phyloP scores from a whole-genome alignment of 2,888 invertebrate species.

The Lycocerus yunnanus region DNA sequence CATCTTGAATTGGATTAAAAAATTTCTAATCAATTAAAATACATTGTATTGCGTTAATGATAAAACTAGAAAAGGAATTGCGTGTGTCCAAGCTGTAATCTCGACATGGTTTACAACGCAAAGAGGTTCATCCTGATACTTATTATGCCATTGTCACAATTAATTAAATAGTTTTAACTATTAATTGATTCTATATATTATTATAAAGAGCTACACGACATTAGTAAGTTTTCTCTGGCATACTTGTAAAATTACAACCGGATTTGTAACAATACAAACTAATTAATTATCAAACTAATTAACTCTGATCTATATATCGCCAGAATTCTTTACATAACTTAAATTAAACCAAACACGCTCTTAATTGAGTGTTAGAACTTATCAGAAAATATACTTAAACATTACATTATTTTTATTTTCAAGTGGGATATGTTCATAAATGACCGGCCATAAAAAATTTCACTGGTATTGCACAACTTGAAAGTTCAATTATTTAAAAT shows the following conservation, averaged over 20 bases:
- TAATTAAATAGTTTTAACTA: background rate
- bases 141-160: background rate
- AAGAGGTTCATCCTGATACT: background rate
- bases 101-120: background rate
- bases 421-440: background rate
- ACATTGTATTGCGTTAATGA: background rate
- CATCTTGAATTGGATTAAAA: background rate
- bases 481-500: background rate
- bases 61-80: background rate
- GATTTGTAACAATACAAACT: background rate
- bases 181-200: background rate
- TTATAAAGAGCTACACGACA: background rate
- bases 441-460: background rate
- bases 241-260: background rate
- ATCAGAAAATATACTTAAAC: background rate
- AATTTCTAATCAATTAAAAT: slow-evolving; percentile 1
- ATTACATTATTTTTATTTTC: background rate
- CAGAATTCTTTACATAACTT: background rate
- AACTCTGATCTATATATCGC: background rate
- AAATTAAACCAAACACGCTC: background rate
- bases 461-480: background rate
- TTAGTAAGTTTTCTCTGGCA: slow-evolving; percentile 1
- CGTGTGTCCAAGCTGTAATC: background rate
- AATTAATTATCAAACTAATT: background rate
- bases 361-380: background rate